These are phyloP conservation scores for Malthinus flaveolus DNA, from an alignment of 2,888 invertebrate genomes.

Conservation along the genomic window DNA sequence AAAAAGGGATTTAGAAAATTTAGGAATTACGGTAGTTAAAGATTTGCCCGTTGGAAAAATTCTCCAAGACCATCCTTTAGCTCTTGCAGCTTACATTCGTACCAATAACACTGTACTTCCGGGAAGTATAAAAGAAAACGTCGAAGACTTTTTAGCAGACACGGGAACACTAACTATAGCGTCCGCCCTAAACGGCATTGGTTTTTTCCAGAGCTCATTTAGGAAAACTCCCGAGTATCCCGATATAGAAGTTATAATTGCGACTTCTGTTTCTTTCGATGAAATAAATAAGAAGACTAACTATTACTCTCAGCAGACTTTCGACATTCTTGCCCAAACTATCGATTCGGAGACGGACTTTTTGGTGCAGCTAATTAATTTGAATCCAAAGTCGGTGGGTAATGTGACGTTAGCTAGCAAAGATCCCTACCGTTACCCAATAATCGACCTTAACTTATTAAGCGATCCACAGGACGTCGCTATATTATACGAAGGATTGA, in stretches of 20 bases:
- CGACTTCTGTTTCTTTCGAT: no score
- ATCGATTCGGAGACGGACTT: no score
- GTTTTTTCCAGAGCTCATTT: conserved; percentile 31
- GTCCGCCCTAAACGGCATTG: conserved; percentile 36
- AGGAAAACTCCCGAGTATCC: conserved; percentile 34
- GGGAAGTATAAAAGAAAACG: conserved; percentile 14
- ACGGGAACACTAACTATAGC: conserved; percentile 34
- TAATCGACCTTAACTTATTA: conserved; percentile 73
- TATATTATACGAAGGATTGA: conserved; percentile 63
- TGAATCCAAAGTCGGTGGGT: not conserved
- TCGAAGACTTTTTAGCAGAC: conserved; percentile 33
- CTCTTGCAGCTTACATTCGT: conserved; percentile 67
- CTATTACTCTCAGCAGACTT: no score
- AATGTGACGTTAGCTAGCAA: not conserved
- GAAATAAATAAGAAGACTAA: no score
- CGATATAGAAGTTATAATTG: conserved; percentile 36
- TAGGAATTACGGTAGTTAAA: conserved; percentile 34
- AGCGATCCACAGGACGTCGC: conserved; percentile 64
- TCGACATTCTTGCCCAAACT: no score
- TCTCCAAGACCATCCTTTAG: conserved; percentile 71
- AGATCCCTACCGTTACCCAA: conserved; percentile 54
- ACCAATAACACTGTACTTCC: conserved; percentile 26
- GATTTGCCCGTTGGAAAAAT: conserved; percentile 35
- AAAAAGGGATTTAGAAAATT: conserved; percentile 29
- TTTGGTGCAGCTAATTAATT: not conserved